Evolutionary conservation across 2,797 vertebrate species (phyloP).

Genomic region (Pogonophryne albipinna): DNA sequence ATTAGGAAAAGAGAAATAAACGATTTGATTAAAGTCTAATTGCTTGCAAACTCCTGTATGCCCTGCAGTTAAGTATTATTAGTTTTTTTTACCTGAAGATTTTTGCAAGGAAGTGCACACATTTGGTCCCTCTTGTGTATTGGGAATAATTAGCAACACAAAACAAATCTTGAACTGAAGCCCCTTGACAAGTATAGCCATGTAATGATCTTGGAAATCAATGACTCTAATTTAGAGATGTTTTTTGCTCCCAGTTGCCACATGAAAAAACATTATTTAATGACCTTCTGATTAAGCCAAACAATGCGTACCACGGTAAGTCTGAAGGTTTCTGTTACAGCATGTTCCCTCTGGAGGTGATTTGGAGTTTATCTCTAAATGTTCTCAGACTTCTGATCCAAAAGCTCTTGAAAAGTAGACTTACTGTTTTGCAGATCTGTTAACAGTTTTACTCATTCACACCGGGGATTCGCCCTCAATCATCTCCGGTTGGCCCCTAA

Average conservation of each 20-base stretch:
- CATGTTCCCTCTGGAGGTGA: constrained; percentile 9
- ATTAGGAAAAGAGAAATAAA: too few species aligned
- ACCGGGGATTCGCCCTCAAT: constrained; percentile 34
- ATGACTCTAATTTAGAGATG: constrained; percentile 19
- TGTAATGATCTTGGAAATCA: constrained; percentile 19
- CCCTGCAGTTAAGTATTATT: too few species aligned
- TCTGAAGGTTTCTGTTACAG: constrained; percentile 15
- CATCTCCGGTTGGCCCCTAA: constrained; percentile 34
- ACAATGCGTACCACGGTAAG: neutral
- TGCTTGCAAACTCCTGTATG: too few species aligned
- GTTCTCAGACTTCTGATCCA: constrained; percentile 25
- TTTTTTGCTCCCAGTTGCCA: constrained; percentile 8
- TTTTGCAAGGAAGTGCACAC: too few species aligned
- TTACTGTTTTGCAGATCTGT: constrained; percentile 23
- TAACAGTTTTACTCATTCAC: constrained; percentile 30
- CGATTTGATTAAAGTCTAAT: too few species aligned
- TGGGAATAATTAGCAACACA: neutral
- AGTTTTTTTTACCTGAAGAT: too few species aligned
- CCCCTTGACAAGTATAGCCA: neutral
- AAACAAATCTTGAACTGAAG: neutral
- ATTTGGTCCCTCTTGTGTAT: neutral
- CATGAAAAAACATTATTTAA: constrained; percentile 15
- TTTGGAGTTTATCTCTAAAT: constrained; percentile 9
- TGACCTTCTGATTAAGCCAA: constrained; percentile 33
- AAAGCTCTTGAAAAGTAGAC: constrained; percentile 27